A percentile compares a stretch with the other conserved stretches of the same genome.
Conservation (phyloP, 2,797 vertebrate species). For the Enteromius anoplus region DNA sequence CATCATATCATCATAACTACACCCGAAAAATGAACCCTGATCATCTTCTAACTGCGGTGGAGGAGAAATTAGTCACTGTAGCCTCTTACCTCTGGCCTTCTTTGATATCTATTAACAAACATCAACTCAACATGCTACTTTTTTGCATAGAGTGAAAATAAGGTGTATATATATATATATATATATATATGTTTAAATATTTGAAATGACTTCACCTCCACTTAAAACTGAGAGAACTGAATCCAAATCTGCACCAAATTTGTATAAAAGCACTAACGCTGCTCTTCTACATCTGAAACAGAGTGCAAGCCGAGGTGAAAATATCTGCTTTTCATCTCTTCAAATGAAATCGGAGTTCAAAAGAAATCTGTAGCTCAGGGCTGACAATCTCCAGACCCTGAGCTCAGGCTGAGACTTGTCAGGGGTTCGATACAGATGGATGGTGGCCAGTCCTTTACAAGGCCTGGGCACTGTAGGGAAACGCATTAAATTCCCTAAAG, state of each 20-base stretch:
- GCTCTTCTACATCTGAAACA: neutral
- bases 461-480: constrained; percentile 1
- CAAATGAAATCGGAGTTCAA: constrained; percentile 31
- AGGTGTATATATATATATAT: too few species aligned
- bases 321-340: constrained; percentile 26
- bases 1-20: neutral
- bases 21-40: neutral
- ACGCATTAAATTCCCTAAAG: neutral
- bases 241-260: neutral
- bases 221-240: neutral
- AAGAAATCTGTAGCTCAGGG: constrained; percentile 16
- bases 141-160: neutral
- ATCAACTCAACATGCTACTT: neutral
- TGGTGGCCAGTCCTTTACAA: neutral
- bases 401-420: constrained; percentile 14
- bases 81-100: neutral
- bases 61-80: neutral
- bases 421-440: constrained; percentile 34
- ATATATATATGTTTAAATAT: too few species aligned
- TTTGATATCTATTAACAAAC: neutral
- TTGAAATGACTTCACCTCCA: neutral
- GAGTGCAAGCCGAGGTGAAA: neutral
- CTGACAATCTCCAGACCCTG: constrained; percentile 25
- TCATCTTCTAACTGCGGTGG: neutral
- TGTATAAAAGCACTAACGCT: neutral